phyloP scores from a whole-genome alignment of 2,113 vertebrate genomes.

The Cyprinodon variegatus region DNA sequence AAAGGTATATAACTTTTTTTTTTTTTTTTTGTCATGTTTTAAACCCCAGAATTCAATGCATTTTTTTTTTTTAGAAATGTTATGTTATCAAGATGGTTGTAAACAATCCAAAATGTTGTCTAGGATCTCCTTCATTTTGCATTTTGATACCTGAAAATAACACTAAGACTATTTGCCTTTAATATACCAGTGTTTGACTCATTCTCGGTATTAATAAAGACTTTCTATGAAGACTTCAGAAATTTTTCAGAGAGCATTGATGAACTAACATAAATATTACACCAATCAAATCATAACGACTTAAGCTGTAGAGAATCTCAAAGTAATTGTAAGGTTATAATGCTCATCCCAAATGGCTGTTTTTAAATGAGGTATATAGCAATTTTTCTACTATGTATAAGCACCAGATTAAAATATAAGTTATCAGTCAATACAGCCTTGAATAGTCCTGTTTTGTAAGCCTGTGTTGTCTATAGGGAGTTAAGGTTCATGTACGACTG shows the following conservation, averaged over 20 bases:
- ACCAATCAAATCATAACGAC: no score
- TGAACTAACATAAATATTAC: neutral
- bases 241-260: neutral
- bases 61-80: neutral
- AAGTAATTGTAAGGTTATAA: neutral
- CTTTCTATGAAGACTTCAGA: neutral
- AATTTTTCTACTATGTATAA: neutral
- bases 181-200: neutral
- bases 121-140: no score
- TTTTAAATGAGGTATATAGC: neutral
- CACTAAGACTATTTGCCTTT: neutral
- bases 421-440: no score
- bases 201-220: no score
- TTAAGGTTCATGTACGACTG: neutral
- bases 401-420: no score
- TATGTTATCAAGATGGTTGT: neutral
- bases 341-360: neutral
- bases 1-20: neutral
- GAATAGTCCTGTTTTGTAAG: neutral
- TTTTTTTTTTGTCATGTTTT: neutral
- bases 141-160: neutral
- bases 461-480: neutral
- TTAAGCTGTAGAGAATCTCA: neutral
- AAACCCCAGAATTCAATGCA: neutral
- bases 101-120: neutral